These are phyloP conservation scores for Sminthurides bifidus DNA, from an alignment of 1,140 invertebrate species.

Conservation along the genomic window DNA sequence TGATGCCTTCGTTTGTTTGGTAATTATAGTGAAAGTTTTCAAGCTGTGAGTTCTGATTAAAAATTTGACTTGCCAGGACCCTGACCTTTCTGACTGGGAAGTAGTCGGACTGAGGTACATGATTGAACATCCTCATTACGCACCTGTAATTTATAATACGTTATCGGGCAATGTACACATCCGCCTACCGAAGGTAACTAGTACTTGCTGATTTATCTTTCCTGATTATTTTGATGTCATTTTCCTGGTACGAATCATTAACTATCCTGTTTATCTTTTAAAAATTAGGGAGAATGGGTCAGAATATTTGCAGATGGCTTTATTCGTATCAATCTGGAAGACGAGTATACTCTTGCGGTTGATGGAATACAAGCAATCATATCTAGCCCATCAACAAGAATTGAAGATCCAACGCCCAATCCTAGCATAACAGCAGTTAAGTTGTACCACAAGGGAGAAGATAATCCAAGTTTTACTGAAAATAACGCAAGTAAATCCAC, in stretches of 20 bases:
- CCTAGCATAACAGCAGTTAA: conserved; percentile 15
- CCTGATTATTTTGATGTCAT: not conserved
- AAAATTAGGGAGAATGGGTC: conserved; percentile 17
- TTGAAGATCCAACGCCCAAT: not conserved
- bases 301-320: conserved; percentile 16
- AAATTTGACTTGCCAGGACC: not conserved
- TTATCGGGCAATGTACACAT: conserved; percentile 16
- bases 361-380: conserved; percentile 3
- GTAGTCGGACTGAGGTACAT: conserved; percentile 19
- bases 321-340: not conserved
- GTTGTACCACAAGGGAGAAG: conserved; percentile 8
- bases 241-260: not conserved
- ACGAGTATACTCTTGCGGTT: conserved; percentile 14
- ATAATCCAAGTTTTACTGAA: not conserved
- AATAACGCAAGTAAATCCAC: not conserved
- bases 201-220: not conserved
- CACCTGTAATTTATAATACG: conserved; percentile 16
- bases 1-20: not conserved
- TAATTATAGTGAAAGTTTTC: not conserved
- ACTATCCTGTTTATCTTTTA: not conserved
- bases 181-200: conserved; percentile 6
- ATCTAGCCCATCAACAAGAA: not conserved
- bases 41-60: not conserved
- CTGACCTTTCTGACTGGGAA: conserved; percentile 16
- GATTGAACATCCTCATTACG: conserved; percentile 24